A percentile compares a stretch with the other conserved stretches of the same genome.
Conservation (phyloP, 1,140 invertebrate species). For the Periplaneta americana region DNA sequence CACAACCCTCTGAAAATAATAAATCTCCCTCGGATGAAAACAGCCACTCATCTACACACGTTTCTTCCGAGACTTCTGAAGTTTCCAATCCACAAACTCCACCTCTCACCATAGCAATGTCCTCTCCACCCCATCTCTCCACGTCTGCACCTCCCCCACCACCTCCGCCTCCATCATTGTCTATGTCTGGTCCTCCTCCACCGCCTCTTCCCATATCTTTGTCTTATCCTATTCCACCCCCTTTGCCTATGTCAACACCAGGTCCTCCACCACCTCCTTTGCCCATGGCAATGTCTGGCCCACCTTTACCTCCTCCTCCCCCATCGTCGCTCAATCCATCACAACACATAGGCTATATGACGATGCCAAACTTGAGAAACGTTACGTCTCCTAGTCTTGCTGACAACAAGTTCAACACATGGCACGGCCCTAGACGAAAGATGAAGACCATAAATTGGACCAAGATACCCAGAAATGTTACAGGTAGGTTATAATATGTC, state of each 20-base stretch:
- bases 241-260: conserved; percentile 10
- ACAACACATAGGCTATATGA: neutral
- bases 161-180: conserved; percentile 22
- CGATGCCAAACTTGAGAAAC: neutral
- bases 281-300: conserved; percentile 14
- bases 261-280: conserved; percentile 15
- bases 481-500: conserved; percentile 25
- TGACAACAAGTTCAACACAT: neutral
- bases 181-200: conserved; percentile 19
- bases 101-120: conserved; percentile 20
- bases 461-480: conserved; percentile 24
- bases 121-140: conserved; percentile 18
- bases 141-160: conserved; percentile 15
- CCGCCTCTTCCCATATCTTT: conserved; percentile 13
- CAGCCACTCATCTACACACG: neutral
- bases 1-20: no score
- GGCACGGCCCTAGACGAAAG: conserved; percentile 23
- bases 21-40: no score
- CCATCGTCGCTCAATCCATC: neutral
- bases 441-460: conserved; percentile 41
- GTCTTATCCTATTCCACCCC: conserved; percentile 18
- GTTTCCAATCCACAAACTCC: conserved; percentile 16
- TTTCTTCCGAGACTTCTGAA: neutral
- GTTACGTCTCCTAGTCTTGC: no score
- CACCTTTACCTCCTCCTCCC: neutral